Evolutionary conservation across 2,888 invertebrate species (phyloP).

Genomic region (Parnassius glacialis): DNA sequence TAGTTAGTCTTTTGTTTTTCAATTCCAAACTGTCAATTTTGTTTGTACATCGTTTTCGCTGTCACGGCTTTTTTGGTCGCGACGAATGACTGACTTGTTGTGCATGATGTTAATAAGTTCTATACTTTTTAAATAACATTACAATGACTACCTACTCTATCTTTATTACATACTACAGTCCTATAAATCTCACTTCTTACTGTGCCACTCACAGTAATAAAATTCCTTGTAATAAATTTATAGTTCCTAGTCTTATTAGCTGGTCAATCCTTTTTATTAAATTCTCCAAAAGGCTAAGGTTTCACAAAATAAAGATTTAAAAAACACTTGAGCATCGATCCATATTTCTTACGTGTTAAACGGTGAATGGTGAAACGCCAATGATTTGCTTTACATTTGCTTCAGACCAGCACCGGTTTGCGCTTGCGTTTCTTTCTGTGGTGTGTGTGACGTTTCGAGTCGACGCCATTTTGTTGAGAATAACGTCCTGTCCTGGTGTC

Average conservation of each 20-base stretch:
- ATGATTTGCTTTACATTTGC: constrained; percentile 28
- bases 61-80: too few relatives aligned
- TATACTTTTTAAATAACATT: too few relatives aligned
- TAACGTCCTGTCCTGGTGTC: not conserved
- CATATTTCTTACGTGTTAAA: constrained; percentile 25
- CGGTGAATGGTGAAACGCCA: constrained; percentile 34
- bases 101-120: too few relatives aligned
- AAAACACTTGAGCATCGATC: constrained; percentile 49
- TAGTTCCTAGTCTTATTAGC: constrained; percentile 48
- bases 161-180: constrained; percentile 34
- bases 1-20: too few relatives aligned
- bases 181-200: constrained; percentile 63
- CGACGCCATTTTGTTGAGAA: constrained; percentile 30
- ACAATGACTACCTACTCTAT: constrained; percentile 14
- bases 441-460: constrained; percentile 24
- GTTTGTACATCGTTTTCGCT: too few relatives aligned
- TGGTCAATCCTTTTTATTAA: constrained; percentile 37
- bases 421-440: constrained; percentile 65
- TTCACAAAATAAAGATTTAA: constrained; percentile 33
- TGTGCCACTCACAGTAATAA: constrained; percentile 47
- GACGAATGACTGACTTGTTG: too few relatives aligned
- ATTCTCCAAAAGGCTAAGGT: constrained; percentile 34
- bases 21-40: too few relatives aligned
- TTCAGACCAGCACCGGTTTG: constrained; percentile 68
- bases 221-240: constrained; percentile 36